These are phyloP conservation scores for Cydia pomonella DNA, from an alignment of 1,140 invertebrate species.

Conservation along the genomic window DNA sequence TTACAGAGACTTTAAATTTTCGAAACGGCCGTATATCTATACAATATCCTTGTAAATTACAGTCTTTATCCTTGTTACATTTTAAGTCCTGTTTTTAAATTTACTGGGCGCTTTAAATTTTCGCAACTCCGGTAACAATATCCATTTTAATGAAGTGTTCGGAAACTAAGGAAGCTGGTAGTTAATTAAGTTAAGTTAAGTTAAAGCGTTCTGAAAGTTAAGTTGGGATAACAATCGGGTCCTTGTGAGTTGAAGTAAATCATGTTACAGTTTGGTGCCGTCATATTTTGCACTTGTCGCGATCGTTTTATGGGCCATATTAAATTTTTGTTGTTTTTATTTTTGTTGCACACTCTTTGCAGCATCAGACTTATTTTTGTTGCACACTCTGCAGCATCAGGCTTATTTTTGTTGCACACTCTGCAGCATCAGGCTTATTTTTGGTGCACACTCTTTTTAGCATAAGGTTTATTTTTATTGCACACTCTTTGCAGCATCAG, in stretches of 20 bases:
- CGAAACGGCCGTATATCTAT: background rate
- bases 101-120: conserved; percentile 17
- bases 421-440: too few relatives aligned
- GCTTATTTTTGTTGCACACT: too few relatives aligned
- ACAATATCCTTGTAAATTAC: conserved; percentile 1
- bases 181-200: conserved; percentile 28
- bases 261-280: background rate
- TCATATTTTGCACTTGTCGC: background rate
- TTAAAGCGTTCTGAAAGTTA: background rate
- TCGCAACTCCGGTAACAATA: conserved; percentile 27
- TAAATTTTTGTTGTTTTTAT: too few relatives aligned
- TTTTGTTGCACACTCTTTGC: too few relatives aligned
- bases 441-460: too few relatives aligned
- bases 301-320: background rate
- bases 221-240: conserved; percentile 17
- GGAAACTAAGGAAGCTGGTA: conserved; percentile 25
- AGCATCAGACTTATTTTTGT: too few relatives aligned
- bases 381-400: too few relatives aligned
- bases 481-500: too few relatives aligned
- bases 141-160: conserved; percentile 24
- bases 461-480: too few relatives aligned
- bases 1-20: conserved; percentile 14
- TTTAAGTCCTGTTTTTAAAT: conserved; percentile 10
- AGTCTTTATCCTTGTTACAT: too few relatives aligned
- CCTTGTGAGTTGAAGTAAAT: background rate